These are phyloP conservation scores for Yponomeuta malinellus DNA, from an alignment of 2,888 invertebrate genomes.

Conservation along the genomic window DNA sequence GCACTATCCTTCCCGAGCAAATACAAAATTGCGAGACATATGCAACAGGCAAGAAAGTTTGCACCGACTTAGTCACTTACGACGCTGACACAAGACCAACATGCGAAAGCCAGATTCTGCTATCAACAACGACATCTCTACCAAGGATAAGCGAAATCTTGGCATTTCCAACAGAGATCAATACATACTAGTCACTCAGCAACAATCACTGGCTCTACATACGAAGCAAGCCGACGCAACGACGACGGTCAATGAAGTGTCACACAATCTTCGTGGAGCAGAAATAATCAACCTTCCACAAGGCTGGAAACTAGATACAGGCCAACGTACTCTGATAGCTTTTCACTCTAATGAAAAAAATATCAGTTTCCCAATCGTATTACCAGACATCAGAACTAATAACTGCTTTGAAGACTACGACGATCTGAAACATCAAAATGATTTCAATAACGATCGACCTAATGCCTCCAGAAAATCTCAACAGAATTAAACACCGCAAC, in stretches of 20 bases:
- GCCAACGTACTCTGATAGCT: neutral
- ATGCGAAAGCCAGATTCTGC: constrained; percentile 14
- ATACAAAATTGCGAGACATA: constrained; percentile 13
- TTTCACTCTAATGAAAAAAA: neutral
- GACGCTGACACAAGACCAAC: constrained; percentile 8
- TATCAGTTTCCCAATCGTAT: neutral
- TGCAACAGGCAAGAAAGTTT: neutral
- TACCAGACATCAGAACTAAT: neutral
- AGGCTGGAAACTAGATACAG: constrained; percentile 11
- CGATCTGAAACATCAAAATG: neutral
- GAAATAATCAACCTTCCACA: constrained; percentile 11
- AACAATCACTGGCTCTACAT: constrained; percentile 16
- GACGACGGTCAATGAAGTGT: neutral
- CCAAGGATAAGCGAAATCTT: neutral
- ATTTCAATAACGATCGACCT: neutral
- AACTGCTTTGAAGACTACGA: neutral
- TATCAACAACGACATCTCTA: neutral
- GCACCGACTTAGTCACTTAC: constrained; percentile 11
- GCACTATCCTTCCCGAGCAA: neutral
- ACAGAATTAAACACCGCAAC: neutral
- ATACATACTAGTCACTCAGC: constrained; percentile 9
- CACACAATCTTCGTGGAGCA: constrained; percentile 7
- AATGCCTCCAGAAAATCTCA: neutral
- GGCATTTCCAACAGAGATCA: constrained; percentile 14
- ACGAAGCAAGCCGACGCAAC: neutral